Conservation (phyloP, 2,797 vertebrate species). For the Glossophaga mutica region DNA sequence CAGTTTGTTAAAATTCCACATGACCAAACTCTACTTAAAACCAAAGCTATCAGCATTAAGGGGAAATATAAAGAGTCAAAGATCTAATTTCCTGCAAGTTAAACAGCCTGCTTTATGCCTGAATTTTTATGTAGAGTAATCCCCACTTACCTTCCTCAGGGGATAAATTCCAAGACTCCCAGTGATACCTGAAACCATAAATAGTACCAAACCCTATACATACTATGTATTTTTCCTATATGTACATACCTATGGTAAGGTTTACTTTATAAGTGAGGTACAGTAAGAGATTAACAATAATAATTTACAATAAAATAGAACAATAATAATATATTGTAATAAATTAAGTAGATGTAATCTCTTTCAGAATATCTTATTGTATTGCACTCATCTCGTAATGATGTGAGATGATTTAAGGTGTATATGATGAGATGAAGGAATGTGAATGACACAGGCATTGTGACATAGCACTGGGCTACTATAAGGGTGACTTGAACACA, state of each 20-base stretch:
- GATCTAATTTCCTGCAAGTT: conserved; percentile 3
- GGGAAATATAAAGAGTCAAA: conserved; percentile 52
- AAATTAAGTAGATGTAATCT: too few relatives aligned
- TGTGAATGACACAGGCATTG: background rate
- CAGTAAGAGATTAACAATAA: too few relatives aligned
- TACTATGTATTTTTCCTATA: background rate
- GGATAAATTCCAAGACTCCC: background rate
- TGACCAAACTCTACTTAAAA: conserved; percentile 40
- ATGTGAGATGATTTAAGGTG: background rate
- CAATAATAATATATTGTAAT: too few relatives aligned
- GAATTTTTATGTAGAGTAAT: background rate
- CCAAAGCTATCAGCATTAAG: conserved; percentile 25
- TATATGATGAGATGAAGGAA: background rate
- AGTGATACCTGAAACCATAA: background rate
- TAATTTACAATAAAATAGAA: too few relatives aligned
- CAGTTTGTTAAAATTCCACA: conserved; percentile 57
- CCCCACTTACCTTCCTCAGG: background rate
- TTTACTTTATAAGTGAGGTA: background rate
- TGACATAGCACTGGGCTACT: background rate
- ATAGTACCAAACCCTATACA: background rate
- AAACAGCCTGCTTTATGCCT: background rate
- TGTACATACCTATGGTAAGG: background rate
- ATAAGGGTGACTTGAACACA: background rate
- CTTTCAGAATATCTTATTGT: background rate
- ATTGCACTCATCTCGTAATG: background rate